These are phyloP conservation scores for Chaunax sp. DNA, from an alignment of 2,797 vertebrate genomes.

Conservation along the genomic window DNA sequence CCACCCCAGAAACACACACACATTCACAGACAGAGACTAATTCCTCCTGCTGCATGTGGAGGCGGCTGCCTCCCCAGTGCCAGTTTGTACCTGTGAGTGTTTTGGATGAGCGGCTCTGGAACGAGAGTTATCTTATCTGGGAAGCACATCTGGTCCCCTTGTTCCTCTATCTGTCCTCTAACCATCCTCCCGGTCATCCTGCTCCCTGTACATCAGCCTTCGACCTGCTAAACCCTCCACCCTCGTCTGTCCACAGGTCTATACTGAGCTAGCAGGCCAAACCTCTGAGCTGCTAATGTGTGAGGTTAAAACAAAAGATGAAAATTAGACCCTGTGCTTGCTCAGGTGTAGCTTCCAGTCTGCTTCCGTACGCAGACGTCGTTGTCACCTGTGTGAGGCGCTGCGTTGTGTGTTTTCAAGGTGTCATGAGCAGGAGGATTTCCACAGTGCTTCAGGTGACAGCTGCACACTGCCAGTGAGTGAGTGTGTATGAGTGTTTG, in stretches of 20 bases:
- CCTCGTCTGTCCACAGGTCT: slow-evolving; percentile 29
- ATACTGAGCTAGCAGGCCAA: slow-evolving; percentile 38
- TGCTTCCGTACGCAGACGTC: too few relatives aligned
- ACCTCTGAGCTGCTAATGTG: slow-evolving; percentile 57
- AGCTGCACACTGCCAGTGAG: slow-evolving; percentile 45
- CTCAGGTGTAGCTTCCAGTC: slow-evolving; percentile 60
- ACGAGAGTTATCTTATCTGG: slow-evolving; percentile 77
- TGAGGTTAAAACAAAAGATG: slow-evolving; percentile 67
- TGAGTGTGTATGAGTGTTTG: slow-evolving; percentile 33
- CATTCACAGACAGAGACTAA: slow-evolving; percentile 55
- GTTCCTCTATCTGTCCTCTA: slow-evolving; percentile 49
- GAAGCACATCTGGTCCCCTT: slow-evolving; percentile 76
- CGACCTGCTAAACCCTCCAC: slow-evolving; percentile 46
- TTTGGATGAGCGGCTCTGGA: slow-evolving; percentile 72
- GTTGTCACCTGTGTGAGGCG: slow-evolving; percentile 8
- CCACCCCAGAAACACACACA: slow-evolving; percentile 18
- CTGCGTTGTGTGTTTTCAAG: slow-evolving; percentile 57
- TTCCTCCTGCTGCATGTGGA: slow-evolving; percentile 63
- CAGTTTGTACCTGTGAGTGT: slow-evolving; percentile 70
- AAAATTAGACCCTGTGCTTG: slow-evolving; percentile 50
- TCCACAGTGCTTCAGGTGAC: slow-evolving; percentile 71
- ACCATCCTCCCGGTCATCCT: slow-evolving; percentile 23
- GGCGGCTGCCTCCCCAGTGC: slow-evolving; percentile 40
- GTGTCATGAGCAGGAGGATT: slow-evolving; percentile 63
- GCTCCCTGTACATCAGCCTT: slow-evolving; percentile 20